These are phyloP conservation scores for Pardosa pseudoannulata DNA, from an alignment of 2,888 invertebrate species.

Conservation along the genomic window DNA sequence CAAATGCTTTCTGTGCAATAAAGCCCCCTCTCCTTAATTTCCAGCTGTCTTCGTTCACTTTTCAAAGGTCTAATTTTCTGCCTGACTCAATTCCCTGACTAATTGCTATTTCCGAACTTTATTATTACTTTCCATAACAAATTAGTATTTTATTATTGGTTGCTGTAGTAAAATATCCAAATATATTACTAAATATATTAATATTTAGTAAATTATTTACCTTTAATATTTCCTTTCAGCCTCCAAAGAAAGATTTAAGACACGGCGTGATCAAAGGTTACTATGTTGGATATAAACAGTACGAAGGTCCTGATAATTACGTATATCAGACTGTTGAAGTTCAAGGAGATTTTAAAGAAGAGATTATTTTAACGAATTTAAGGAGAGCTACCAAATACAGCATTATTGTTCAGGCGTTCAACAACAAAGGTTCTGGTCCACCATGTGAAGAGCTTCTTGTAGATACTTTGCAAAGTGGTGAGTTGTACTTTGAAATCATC, in stretches of 20 bases:
- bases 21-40: no score
- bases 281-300: constrained; percentile 73
- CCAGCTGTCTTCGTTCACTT: no score
- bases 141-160: no score
- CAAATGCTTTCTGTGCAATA: no score
- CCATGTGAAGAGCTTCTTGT: constrained; percentile 74
- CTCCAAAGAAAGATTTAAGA: constrained; percentile 65
- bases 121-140: no score
- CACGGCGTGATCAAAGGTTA: constrained; percentile 73
- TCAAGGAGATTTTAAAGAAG: constrained; percentile 68
- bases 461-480: constrained; percentile 73
- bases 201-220: no score
- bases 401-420: constrained; percentile 74
- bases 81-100: no score
- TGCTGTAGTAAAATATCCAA: no score
- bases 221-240: no score
- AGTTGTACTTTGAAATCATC: background rate
- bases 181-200: no score
- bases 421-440: constrained; percentile 74
- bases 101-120: no score
- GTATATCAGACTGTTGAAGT: constrained; percentile 70
- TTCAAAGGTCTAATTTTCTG: no score
- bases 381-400: constrained; percentile 73
- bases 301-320: constrained; percentile 60
- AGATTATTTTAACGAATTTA: constrained; percentile 71